Evolutionary conservation across 1,140 invertebrate genomes (phyloP).

Genomic region (Aphaenogaster floridana): DNA sequence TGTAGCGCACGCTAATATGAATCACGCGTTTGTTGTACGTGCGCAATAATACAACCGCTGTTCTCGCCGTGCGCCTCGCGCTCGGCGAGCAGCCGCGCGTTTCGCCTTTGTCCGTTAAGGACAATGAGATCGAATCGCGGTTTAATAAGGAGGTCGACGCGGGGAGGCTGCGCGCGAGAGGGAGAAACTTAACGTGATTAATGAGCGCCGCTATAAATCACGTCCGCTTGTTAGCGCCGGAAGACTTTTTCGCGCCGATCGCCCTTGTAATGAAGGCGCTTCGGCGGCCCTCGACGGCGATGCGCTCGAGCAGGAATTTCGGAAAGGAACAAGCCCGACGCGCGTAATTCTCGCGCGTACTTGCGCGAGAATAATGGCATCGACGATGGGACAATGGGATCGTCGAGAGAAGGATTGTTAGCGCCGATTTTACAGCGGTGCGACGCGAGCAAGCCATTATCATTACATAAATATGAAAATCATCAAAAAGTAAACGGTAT

Average conservation of each 20-base stretch:
- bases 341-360: slow-evolving; percentile 17
- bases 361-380: slow-evolving; percentile 26
- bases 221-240: slow-evolving; percentile 65
- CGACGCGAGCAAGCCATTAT: not conserved
- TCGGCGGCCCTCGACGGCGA: slow-evolving; percentile 24
- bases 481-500: not conserved
- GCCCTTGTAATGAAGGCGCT: slow-evolving; percentile 37
- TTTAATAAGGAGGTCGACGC: slow-evolving; percentile 72
- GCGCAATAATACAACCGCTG: slow-evolving; percentile 58
- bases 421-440: slow-evolving; percentile 12
- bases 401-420: slow-evolving; percentile 15
- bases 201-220: slow-evolving; percentile 75
- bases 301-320: slow-evolving; percentile 45
- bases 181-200: slow-evolving; percentile 71
- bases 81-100: slow-evolving; percentile 21
- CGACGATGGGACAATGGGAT: slow-evolving; percentile 24
- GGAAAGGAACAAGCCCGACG: slow-evolving; percentile 34
- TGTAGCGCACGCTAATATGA: slow-evolving; percentile 58
- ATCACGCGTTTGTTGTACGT: slow-evolving; percentile 60
- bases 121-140: slow-evolving; percentile 74
- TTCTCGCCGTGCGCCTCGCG: slow-evolving; percentile 10
- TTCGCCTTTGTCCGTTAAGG: slow-evolving; percentile 68
- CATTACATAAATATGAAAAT: not conserved
- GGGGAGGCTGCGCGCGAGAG: not conserved
- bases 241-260: slow-evolving; percentile 67